These are phyloP conservation scores for Criorhina ranunculi DNA, from an alignment of 2,888 invertebrate genomes.

Conservation along the genomic window DNA sequence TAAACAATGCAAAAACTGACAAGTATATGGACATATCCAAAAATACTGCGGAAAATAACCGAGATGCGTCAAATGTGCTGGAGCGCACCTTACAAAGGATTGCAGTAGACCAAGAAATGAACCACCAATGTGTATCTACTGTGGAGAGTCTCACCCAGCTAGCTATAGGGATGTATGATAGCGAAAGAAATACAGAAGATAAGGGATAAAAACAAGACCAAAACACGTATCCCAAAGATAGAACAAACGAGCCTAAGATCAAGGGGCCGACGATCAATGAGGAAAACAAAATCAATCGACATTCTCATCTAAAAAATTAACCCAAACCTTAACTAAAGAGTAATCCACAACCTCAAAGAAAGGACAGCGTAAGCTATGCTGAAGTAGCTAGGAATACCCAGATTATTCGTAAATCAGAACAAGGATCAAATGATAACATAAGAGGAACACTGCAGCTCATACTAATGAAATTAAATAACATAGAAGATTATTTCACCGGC, in stretches of 20 bases:
- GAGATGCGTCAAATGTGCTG: background rate
- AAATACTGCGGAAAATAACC: too few species aligned
- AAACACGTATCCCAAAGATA: background rate
- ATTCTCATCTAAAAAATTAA: background rate
- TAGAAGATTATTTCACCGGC: constrained; percentile 3
- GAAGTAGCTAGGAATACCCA: background rate
- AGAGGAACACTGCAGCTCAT: background rate
- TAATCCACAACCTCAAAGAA: background rate
- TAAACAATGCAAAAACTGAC: too few species aligned
- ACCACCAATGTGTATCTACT: background rate
- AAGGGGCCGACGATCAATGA: too few species aligned
- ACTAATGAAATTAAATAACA: background rate
- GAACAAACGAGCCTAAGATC: background rate
- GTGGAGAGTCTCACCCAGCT: background rate
- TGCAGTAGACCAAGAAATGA: background rate
- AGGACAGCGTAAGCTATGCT: background rate
- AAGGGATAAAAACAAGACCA: background rate
- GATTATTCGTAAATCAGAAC: background rate
- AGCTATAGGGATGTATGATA: constrained; percentile 1
- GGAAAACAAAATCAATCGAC: background rate
- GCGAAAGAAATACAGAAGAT: background rate
- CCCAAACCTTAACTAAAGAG: background rate
- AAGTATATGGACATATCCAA: too few species aligned
- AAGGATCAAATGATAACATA: background rate
- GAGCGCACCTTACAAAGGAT: too few species aligned